Evolutionary conservation across 2,113 vertebrate genomes (phyloP), one percentile per base, ranked within the genome.

Genomic region (Eleginops maclovinus): DNA sequence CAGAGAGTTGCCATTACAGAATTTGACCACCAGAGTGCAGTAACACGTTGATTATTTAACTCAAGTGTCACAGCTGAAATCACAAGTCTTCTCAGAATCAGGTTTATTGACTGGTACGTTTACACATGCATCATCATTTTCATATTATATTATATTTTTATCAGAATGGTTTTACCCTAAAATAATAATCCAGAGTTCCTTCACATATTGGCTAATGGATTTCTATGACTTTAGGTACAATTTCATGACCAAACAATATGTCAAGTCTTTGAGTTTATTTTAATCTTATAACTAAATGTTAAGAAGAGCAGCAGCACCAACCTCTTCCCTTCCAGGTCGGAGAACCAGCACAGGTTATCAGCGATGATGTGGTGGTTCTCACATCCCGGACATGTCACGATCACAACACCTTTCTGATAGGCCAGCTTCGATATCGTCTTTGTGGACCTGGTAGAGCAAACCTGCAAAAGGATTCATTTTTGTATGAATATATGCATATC

Each of bases 321-420:
- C 97, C 95, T 96, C 82, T 97, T 99, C 0, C 98, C 98, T 0
- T 95, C 72, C 86, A 99, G 91, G 66, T 99, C 98, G 0, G 97
- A 97, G 81, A 99, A 99, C 97, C 98, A 99, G 26, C 92, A 88
- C 66, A 99, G 93, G 91, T 99, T 99, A 70, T 99, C 98, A 0
- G 98, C 97, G 0, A 99, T 97, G 58, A 99, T 89, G 6, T 99
- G 98, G 63, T 97, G 97, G 19, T 94, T 98, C 43, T 93, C 87
- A 75, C 98, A 99, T 67, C 96, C 96, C 0, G 96, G 92, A 21
- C 98, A 99, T 0, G 89, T 97, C 58, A 98, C 97, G 1, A 99
- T 96, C 76, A 99, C 97, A 15, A 99, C 96, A 0, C 98, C 97
- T 0, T 90, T 93, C 24, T 96, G 95, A 77, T 99, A 99, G 1